Evolutionary conservation across 2,797 vertebrate species (phyloP), one percentile per base, ranked within the genome.

Genomic region (Schizothorax lantsangensis): DNA sequence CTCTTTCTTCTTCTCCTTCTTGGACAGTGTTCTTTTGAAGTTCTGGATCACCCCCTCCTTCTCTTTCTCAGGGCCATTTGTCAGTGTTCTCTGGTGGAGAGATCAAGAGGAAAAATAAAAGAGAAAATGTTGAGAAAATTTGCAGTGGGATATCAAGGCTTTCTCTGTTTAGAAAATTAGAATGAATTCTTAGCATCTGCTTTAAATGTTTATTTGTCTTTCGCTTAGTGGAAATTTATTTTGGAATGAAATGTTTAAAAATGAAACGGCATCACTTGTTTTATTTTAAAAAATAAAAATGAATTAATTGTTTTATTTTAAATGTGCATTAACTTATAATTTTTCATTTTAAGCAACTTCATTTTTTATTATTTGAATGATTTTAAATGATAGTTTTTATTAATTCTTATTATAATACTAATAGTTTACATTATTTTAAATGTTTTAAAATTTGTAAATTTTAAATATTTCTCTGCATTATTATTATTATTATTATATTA

Each of bases 1-100:
- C 84, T 99, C 97, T 88, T 99, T 97, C 88, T 98, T 98, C 92
- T 98, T 99, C 91, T 99, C 98, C 85, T 99, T 99, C 94, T 99
- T 99, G 38, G 98, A 99, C 68, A 99, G 93, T 0, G 98, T 99
- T 85, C 98, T 93, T 91, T 98, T 98, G 93, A 99, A 99, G 93
- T 99, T 99, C 92, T 99, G 98, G 86, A 99, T 99, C 83, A 99
- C 98, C 0, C 98, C 97, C 38, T 99, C 98, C 83, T 97, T 99
- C 91, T 99, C 98, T 92, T 98, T 99, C 83, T 99, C 98, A 0
- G 98, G 98, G 19, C 98, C 98, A 30, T 99, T 99, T 91, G 96
- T 98, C 89, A 98, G 98, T 89, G 93, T 94, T 95, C 98, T 99
- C 98, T 99, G 87, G 43, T 7, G 40, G 88, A 26, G 54, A 62